Conservation (phyloP, 1,140 invertebrate genomes). For the Ruditapes philippinarum region DNA sequence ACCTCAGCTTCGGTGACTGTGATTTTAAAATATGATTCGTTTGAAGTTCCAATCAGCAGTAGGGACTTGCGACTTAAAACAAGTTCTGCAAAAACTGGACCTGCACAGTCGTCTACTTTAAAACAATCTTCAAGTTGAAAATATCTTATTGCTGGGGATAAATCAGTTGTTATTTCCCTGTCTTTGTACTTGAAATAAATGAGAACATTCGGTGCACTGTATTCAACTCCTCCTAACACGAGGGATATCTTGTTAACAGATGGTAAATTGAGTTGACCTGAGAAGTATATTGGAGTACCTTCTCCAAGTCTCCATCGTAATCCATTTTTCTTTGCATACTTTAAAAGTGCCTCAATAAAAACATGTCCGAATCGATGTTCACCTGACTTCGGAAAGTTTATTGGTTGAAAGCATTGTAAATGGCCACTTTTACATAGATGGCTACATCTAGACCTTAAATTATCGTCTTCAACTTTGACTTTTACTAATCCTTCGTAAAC, state of each 20-base stretch:
- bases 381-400: not conserved
- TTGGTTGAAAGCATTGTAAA: not conserved
- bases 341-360: not conserved
- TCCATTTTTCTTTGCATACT: not conserved
- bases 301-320: not conserved
- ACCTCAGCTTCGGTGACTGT: too few relatives aligned
- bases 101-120: not conserved
- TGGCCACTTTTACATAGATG: not conserved
- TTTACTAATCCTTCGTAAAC: not conserved
- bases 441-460: not conserved
- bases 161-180: not conserved
- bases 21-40: not conserved
- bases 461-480: not conserved
- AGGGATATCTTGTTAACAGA: not conserved
- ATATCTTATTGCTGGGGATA: not conserved
- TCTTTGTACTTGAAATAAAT: not conserved
- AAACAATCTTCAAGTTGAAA: not conserved
- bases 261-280: not conserved
- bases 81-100: not conserved
- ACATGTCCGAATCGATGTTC: not conserved
- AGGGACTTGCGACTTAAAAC: not conserved
- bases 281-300: not conserved
- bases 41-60: too few relatives aligned
- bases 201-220: not conserved
- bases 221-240: not conserved